Conservation (phyloP, 2,113 vertebrate species). For the Pygoscelis adeliae region DNA sequence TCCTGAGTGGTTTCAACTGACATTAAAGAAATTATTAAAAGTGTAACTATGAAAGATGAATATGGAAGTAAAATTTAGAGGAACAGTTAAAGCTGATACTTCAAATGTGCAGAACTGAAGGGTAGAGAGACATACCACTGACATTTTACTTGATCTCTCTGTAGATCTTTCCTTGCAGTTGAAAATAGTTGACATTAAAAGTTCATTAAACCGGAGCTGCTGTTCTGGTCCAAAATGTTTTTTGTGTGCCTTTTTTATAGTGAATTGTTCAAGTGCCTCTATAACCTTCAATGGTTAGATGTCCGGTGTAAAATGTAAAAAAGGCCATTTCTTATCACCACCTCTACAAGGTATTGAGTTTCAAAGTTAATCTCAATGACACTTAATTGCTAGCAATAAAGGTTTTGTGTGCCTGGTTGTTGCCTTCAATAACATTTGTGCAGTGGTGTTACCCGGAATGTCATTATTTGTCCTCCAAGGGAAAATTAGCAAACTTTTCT, state of each 20-base stretch:
- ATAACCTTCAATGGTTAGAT: not conserved
- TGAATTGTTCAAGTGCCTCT: not conserved
- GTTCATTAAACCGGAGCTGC: not conserved
- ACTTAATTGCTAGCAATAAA: not conserved
- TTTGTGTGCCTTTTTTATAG: not conserved
- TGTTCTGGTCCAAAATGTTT: not conserved
- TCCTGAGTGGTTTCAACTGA: not conserved
- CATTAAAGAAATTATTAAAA: not conserved
- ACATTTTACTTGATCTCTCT: not conserved
- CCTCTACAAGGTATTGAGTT: not conserved
- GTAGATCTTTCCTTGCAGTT: not conserved
- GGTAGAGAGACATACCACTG: not conserved
- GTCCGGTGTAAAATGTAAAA: not conserved
- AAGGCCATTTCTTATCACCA: not conserved
- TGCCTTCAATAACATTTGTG: not conserved
- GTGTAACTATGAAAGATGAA: not conserved
- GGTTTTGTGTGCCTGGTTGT: not conserved
- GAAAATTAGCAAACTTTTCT: not conserved
- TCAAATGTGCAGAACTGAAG: not conserved
- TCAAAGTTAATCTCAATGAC: not conserved
- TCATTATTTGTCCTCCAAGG: not conserved
- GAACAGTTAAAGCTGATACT: not conserved
- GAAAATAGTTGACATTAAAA: not conserved
- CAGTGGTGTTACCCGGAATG: not conserved
- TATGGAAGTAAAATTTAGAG: not conserved